These are phyloP conservation scores for Cyrtorhinus lividipennis DNA, from an alignment of 1,140 invertebrate genomes.

Conservation along the genomic window DNA sequence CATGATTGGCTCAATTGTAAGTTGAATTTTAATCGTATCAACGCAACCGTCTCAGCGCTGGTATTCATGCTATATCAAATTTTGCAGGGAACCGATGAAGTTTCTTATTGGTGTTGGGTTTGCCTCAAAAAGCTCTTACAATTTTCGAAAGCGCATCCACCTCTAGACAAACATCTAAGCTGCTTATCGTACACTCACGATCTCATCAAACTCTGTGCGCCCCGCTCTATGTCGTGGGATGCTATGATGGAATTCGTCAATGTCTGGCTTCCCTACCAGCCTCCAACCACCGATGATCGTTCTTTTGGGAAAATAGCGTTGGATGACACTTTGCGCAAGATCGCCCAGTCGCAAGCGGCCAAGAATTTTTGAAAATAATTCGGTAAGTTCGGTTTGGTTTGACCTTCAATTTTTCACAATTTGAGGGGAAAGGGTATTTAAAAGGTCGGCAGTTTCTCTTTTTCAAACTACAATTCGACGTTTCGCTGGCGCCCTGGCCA, in stretches of 20 bases:
- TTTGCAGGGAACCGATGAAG: background rate
- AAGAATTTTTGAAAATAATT: too few relatives aligned
- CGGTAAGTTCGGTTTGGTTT: too few relatives aligned
- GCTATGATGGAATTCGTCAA: background rate
- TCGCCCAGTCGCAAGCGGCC: too few relatives aligned
- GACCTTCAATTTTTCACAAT: too few relatives aligned
- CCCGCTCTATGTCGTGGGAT: background rate
- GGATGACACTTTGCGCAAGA: background rate
- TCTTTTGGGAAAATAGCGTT: background rate
- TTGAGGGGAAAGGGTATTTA: too few relatives aligned
- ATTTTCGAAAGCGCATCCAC: background rate
- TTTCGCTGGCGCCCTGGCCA: too few relatives aligned
- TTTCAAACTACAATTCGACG: too few relatives aligned
- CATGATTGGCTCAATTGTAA: slow-evolving; percentile 5
- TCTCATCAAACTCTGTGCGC: background rate
- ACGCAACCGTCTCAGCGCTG: background rate
- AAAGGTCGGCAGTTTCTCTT: too few relatives aligned
- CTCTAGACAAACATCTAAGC: background rate
- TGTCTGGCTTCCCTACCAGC: background rate
- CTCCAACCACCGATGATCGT: background rate
- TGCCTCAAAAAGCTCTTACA: background rate
- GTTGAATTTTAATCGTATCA: background rate
- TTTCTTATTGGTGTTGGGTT: background rate
- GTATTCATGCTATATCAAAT: background rate
- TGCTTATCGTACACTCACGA: background rate